Evolutionary conservation across 2,797 vertebrate genomes (phyloP).

Genomic region (Octomys mimax): DNA sequence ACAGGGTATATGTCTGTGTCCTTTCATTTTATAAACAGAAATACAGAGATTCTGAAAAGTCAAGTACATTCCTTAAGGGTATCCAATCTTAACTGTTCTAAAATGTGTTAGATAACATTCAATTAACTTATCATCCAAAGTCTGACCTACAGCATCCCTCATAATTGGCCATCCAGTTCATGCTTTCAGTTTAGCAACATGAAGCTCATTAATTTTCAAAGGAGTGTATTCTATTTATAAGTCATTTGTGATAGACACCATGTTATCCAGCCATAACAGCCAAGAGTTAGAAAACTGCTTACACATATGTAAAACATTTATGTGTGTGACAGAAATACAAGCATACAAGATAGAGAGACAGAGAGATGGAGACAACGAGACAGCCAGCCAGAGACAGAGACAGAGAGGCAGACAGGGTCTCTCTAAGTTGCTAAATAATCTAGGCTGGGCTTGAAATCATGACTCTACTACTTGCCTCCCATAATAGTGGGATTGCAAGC

Average conservation of each 20-base stretch:
- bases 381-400: background rate
- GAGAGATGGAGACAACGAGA: background rate
- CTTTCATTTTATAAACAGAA: slow-evolving; percentile 56
- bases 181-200: slow-evolving; percentile 41
- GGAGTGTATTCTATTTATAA: background rate
- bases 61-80: background rate
- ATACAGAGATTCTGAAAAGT: background rate
- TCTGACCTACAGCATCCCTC: background rate
- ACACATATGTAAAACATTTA: background rate
- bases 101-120: background rate
- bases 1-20: background rate
- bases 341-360: no score
- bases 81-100: background rate
- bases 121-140: background rate
- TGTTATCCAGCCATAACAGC: background rate
- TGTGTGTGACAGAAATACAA: background rate
- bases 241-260: background rate
- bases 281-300: slow-evolving; percentile 32
- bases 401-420: background rate
- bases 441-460: background rate
- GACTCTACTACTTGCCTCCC: background rate
- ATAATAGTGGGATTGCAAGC: background rate
- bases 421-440: background rate
- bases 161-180: background rate
- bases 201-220: slow-evolving; percentile 31